Evolutionary conservation across 2,113 vertebrate genomes (phyloP).

Genomic region (Sciurus niger): DNA sequence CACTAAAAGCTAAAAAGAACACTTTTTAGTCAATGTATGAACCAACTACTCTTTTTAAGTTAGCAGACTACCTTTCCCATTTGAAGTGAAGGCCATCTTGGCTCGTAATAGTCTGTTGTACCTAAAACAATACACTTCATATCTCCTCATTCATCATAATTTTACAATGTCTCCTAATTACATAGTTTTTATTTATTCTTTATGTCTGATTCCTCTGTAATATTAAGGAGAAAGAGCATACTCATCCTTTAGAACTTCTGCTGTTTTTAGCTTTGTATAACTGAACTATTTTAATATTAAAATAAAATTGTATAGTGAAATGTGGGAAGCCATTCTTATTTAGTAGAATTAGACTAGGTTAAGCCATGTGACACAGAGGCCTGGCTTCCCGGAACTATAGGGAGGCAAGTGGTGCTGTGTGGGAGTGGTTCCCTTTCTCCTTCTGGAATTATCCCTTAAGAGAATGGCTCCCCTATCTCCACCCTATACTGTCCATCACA

Average conservation of each 20-base stretch:
- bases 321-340: no score
- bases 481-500: no score
- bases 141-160: not conserved
- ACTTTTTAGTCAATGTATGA: not conserved
- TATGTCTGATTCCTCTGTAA: not conserved
- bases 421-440: no score
- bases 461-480: no score
- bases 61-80: not conserved
- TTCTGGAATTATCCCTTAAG: no score
- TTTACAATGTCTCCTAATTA: not conserved
- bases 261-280: not conserved
- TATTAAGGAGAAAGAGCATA: not conserved
- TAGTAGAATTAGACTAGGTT: no score
- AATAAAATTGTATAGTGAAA: not conserved
- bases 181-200: not conserved
- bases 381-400: no score
- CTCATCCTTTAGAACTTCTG: not conserved
- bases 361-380: no score
- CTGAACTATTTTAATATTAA: not conserved
- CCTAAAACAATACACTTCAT: not conserved
- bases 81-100: not conserved
- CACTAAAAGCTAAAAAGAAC: constrained; percentile 13
- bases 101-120: not conserved
- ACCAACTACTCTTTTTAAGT: not conserved
- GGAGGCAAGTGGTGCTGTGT: no score